Evolutionary conservation across 1,140 invertebrate species (phyloP).

Genomic region (Drosophila virilis): DNA sequence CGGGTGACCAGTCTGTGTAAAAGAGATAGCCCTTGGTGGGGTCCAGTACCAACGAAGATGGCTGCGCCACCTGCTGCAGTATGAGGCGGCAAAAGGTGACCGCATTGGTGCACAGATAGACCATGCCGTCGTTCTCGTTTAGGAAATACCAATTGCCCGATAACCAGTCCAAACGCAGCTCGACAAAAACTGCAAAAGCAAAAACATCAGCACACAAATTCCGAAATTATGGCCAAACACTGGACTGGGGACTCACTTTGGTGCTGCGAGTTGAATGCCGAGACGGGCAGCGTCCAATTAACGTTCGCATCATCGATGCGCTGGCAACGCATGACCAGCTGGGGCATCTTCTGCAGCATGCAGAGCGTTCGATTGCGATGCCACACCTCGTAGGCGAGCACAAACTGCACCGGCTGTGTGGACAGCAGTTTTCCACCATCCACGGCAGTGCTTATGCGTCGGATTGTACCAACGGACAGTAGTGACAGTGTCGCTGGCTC

Average conservation of each 20-base stretch:
- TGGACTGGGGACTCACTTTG: constrained; percentile 69
- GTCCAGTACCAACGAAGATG: constrained; percentile 92
- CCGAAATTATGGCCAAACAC: constrained; percentile 34
- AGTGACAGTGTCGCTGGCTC: constrained; percentile 66
- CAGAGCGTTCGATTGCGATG: constrained; percentile 88
- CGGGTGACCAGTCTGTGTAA: constrained; percentile 91
- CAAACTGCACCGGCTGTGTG: constrained; percentile 30
- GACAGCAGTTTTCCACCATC: constrained; percentile 29
- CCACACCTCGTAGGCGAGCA: constrained; percentile 74
- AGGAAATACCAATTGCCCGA: constrained; percentile 94
- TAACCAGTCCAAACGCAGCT: constrained; percentile 94
- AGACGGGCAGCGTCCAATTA: constrained; percentile 86
- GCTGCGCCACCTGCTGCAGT: constrained; percentile 89
- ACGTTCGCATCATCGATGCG: constrained; percentile 86
- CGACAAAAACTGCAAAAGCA: constrained; percentile 86
- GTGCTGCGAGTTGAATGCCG: constrained; percentile 74
- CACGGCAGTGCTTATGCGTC: constrained; percentile 53
- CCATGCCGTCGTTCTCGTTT: constrained; percentile 89
- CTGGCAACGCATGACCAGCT: constrained; percentile 86
- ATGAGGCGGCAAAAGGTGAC: constrained; percentile 88
- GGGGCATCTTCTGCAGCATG: constrained; percentile 87
- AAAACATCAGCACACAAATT: constrained; percentile 23
- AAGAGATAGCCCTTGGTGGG: constrained; percentile 91
- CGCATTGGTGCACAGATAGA: constrained; percentile 89
- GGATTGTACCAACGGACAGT: constrained; percentile 60